phyloP scores from a whole-genome alignment of 1,140 invertebrate genomes.

The Cydia strobilella region DNA sequence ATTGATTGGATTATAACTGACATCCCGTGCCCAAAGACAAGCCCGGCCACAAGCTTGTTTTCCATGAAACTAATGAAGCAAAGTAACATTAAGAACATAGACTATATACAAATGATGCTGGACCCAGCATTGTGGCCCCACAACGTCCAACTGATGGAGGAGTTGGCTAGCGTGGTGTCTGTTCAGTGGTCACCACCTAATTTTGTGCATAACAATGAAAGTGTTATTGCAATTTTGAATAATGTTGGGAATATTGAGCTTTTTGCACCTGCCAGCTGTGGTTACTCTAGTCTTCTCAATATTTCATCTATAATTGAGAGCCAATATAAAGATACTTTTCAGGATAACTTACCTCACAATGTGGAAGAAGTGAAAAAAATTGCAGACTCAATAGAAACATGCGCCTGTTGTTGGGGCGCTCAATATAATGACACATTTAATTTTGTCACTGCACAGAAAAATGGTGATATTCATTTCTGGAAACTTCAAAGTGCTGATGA shows the following conservation, averaged over 20 bases:
- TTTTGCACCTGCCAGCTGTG: constrained; percentile 40
- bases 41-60: constrained; percentile 51
- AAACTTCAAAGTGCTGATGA: constrained; percentile 39
- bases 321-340: constrained; percentile 37
- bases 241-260: constrained; percentile 64
- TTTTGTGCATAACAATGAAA: constrained; percentile 48
- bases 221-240: constrained; percentile 57
- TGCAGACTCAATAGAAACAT: constrained; percentile 48
- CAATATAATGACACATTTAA: constrained; percentile 47
- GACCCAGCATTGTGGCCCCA: constrained; percentile 65
- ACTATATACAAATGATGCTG: constrained; percentile 58
- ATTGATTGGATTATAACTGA: constrained; percentile 53
- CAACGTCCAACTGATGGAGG: constrained; percentile 49
- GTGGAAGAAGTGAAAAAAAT: constrained; percentile 48
- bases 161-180: constrained; percentile 47
- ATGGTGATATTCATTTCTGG: constrained; percentile 61
- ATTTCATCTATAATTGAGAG: constrained; percentile 49
- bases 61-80: constrained; percentile 43
- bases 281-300: constrained; percentile 50
- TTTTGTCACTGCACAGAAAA: constrained; percentile 64
- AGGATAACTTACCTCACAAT: constrained; percentile 36
- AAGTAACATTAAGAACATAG: constrained; percentile 51
- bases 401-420: constrained; percentile 56
- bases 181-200: constrained; percentile 56
- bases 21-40: constrained; percentile 47